Evolutionary conservation across 2,888 invertebrate species (phyloP), one percentile per base, ranked within the genome.

Genomic region (Drosophila hamatofila): DNA sequence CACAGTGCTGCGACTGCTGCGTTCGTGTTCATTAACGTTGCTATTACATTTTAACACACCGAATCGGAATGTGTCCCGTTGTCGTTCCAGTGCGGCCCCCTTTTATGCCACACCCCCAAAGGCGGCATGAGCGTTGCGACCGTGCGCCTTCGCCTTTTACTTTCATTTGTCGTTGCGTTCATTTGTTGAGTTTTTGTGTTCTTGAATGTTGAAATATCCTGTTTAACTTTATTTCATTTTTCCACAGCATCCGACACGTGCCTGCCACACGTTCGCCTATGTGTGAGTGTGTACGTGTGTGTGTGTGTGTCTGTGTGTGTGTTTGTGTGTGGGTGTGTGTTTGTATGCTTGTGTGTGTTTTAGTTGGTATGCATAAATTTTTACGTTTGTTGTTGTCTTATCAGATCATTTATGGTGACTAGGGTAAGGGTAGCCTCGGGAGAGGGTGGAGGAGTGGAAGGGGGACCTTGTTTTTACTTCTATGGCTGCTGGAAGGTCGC

Each of bases 351-450:
- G 88, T 83, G 66, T 80, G 69, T 76, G 61, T 70, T 72, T 83
- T 86, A 84, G 83, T 88, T 84, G 89, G 81, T 74, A 81, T 87
- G 89, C 89, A 84, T 89, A 84, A 83, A 84, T 84, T 83, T 84
- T 88, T 83, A 84, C 84, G 87, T 83, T 84, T 86, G 89, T 83
- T 84, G 89, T 89, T 84, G 89, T 83, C 87, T 84, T 84, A 84
- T 84, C 84, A 89, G 84, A 89, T 84, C 84, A 84, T 84, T 84
- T 89, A 83, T 74, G 84, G 74, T 58, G 42, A 35, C 54, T 65
- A 44, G 56, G 44, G 58, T 52, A 21, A 21, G 35, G 25, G 35
- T 11, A 16, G 49, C 41, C 6, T 3, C 3, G 27, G 27, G 7
- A 7, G 27, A 7, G 27, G 27, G 27, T 27, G 27, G 27, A 1